Evolutionary conservation across 2,797 vertebrate species (phyloP), one percentile per base, ranked within the genome.

Genomic region (Enteromius anoplus): DNA sequence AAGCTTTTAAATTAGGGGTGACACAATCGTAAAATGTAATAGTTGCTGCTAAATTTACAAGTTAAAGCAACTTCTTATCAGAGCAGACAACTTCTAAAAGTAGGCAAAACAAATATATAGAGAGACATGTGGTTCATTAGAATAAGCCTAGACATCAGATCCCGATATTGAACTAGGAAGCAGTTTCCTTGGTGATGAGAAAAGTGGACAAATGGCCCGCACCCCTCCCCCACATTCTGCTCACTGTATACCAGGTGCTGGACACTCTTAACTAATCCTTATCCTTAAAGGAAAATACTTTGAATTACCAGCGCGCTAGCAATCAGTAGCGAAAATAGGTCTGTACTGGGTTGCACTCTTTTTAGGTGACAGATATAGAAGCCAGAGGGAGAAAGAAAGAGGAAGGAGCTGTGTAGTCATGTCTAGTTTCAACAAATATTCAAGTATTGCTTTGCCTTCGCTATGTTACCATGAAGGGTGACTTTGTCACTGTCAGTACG

Each of bases 251-350:
- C 55, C 88, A 86, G 85, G 85, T 86, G 86, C 58, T 14, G 69
- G 69, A 68, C 42, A 40, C 84, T 62, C 78, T 64, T 76, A 85
- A 86, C 73, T 86, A 88, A 85, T 88, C 86, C 78, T 89, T 82
- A 88, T 88, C 85, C 85, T 86, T 88, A 86, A 81, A 87, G 86
- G 42, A 65, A 78, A 88, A 73, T 34, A 21, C 64, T 77, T 80
- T 75, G 32, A 77, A 81, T 78, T 78, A 62, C 34, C 17, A 93
- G 92, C 93, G 92, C 81, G 87, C 60, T 42, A 21, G 49, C 21
- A 75, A 70, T 55, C 65, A 47, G 23, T 68, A 78, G 45, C 70
- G 5, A 93, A 94, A 94, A 95, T 93, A 94, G 94, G 92, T n/a
- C 9, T 40, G 32, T 45, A 17, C n/a, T n/a, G 34, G 14, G 21